Evolutionary conservation across 2,113 vertebrate species (phyloP), one percentile per base, ranked within the genome.

Genomic region (Ammospiza nelsoni): DNA sequence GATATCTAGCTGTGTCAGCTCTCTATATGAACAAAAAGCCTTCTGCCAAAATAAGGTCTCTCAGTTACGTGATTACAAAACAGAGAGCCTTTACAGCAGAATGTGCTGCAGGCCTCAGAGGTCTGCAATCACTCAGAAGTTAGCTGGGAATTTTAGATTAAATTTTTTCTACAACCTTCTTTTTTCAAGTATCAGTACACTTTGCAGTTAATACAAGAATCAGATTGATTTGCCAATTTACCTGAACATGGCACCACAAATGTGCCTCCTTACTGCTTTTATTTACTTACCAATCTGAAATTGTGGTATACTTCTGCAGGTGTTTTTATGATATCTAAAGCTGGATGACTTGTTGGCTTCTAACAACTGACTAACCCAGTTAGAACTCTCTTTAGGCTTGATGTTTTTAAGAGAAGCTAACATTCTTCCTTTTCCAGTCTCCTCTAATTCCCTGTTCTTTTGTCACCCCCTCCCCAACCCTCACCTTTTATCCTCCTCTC

Each of bases 401-500:
- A 29, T 62, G 29, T 29, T 75, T 89, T 65, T 6, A 55, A 54
- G 15, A 69, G n/a, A 2, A 52, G 78, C 31, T 71, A 58, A 68
- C 11, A 39, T 23, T 25, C 35, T 35, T 66, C 39, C 29, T 83
- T 85, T 33, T 66, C 17, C 49, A 93, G 35, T 44, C 52, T 51
- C 28, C 39, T 73, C n/a, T 63, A 67, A 61, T 24, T 48, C 59
- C 29, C 11, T 1, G 0, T 25, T 79, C 72, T 59, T 82, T 92
- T 77, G 48, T 74, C 20, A 41, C 1, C 7, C 55, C 8, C 37
- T 73, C 35, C 37, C 48, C 57, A 93, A 0, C 28, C 23, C 65
- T 91, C 71, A 92, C 49, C 52, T 85, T 81, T 90, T 81, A 49
- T 83, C 52, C 72, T 77, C 78, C 73, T 93, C 90, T 72, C 52